phyloP scores from a whole-genome alignment of 2,797 vertebrate species.

The Tapirus indicus region DNA sequence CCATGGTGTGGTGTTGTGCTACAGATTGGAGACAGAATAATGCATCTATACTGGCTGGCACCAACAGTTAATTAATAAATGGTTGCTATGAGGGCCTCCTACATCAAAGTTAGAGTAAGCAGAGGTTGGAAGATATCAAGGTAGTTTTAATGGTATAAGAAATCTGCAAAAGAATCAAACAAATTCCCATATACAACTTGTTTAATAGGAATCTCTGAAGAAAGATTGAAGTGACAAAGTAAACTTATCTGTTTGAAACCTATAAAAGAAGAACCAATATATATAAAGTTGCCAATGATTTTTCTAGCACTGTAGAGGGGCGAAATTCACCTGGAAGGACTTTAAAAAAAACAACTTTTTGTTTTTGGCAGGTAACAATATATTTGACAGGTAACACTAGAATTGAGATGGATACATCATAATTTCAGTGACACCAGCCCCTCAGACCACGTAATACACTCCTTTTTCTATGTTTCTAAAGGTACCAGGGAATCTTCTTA shows the following conservation, averaged over 20 bases:
- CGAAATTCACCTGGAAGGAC: not conserved
- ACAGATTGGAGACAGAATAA: not conserved
- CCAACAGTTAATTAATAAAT: not conserved
- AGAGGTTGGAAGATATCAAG: not conserved
- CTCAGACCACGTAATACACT: not conserved
- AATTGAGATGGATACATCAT: not conserved
- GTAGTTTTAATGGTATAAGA: not conserved
- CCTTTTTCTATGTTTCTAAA: not conserved
- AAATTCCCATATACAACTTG: not conserved
- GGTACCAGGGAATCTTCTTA: not conserved
- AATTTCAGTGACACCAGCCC: not conserved
- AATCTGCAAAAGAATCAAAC: not conserved
- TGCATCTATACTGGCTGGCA: not conserved
- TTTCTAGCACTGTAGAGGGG: not conserved
- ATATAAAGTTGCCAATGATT: not conserved
- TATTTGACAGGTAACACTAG: not conserved
- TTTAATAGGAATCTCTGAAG: constrained; percentile 14
- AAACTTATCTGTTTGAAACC: not conserved
- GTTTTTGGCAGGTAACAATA: not conserved
- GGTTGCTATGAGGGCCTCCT: not conserved
- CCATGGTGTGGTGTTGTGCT: not conserved
- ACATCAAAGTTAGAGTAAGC: not conserved
- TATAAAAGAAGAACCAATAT: not conserved
- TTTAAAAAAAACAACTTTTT: not conserved
- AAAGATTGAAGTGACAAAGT: not conserved